phyloP scores from a whole-genome alignment of 2,113 vertebrate species.

The Macquaria ambigua region DNA sequence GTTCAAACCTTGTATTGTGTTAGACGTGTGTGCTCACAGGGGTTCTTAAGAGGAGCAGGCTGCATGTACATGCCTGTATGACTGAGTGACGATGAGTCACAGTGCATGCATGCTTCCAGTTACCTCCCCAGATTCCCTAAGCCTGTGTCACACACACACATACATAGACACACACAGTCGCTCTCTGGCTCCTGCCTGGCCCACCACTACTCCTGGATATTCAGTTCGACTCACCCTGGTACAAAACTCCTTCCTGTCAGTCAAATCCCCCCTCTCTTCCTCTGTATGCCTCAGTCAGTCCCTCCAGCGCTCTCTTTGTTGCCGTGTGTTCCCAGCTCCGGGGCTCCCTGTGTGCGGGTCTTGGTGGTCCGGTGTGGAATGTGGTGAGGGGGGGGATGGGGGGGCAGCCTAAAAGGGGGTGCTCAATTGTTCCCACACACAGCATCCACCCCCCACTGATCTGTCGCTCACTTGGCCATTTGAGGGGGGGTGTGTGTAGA shows the following conservation, averaged over 20 bases:
- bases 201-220: slow-evolving; percentile 37
- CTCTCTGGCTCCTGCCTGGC: slow-evolving; percentile 15
- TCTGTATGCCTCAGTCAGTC: slow-evolving; percentile 62
- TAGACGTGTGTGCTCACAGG: slow-evolving; percentile 16
- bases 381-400: slow-evolving; percentile 80
- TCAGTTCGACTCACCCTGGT: slow-evolving; percentile 36
- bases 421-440: slow-evolving; percentile 94
- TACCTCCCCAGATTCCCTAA: slow-evolving; percentile 55
- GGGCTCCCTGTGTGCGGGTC: slow-evolving; percentile 85
- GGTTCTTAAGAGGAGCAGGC: slow-evolving; percentile 25
- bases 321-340: slow-evolving; percentile 75
- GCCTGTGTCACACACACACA: slow-evolving; percentile 40
- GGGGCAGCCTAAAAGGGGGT: slow-evolving; percentile 81
- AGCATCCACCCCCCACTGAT: slow-evolving; percentile 86
- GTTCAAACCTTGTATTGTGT: slow-evolving; percentile 25
- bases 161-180: background rate
- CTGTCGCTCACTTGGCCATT: slow-evolving; percentile 77
- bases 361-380: slow-evolving; percentile 96
- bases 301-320: slow-evolving; percentile 76
- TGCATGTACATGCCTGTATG: slow-evolving; percentile 48
- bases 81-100: slow-evolving; percentile 60
- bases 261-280: slow-evolving; percentile 69
- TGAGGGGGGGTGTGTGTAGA: slow-evolving; percentile 12
- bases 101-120: slow-evolving; percentile 47
- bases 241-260: slow-evolving; percentile 73